A percentile compares a stretch with the other conserved stretches of the same genome.
phyloP scores from a whole-genome alignment of 1,140 invertebrate species.

The Sinella curviseta region DNA sequence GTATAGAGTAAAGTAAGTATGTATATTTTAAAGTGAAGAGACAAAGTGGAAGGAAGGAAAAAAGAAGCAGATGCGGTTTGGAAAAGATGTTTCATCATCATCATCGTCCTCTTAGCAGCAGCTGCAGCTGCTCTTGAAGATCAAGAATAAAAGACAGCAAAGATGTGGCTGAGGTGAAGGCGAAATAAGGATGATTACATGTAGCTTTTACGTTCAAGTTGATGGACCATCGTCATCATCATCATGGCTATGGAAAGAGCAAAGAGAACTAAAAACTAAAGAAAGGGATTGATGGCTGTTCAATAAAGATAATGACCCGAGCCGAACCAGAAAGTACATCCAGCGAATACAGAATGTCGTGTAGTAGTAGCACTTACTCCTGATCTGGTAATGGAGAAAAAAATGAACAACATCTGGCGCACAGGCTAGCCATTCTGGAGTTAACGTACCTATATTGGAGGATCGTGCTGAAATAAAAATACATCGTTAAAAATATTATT shows the following conservation, averaged over 20 bases:
- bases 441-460: background rate
- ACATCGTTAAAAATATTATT: background rate
- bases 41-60: background rate
- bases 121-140: background rate
- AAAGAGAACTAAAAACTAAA: too few relatives aligned
- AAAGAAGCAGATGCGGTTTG: background rate
- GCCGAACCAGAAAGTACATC: background rate
- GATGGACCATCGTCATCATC: background rate
- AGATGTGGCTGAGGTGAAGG: background rate
- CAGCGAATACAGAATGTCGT: background rate
- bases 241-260: background rate
- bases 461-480: conserved; percentile 7
- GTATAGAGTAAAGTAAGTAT: background rate
- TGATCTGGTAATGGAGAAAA: background rate
- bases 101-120: background rate
- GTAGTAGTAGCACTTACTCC: too few relatives aligned
- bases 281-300: background rate
- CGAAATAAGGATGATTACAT: background rate
- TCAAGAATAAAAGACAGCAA: background rate
- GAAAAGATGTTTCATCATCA: background rate
- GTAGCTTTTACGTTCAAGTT: background rate
- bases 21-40: background rate
- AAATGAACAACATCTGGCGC: background rate
- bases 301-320: conserved; percentile 1
- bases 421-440: background rate